Percentiles rank a stretch among this genome's conserved stretches.
phyloP scores from a whole-genome alignment of 2,888 invertebrate species.

The Strigamia maritima region DNA sequence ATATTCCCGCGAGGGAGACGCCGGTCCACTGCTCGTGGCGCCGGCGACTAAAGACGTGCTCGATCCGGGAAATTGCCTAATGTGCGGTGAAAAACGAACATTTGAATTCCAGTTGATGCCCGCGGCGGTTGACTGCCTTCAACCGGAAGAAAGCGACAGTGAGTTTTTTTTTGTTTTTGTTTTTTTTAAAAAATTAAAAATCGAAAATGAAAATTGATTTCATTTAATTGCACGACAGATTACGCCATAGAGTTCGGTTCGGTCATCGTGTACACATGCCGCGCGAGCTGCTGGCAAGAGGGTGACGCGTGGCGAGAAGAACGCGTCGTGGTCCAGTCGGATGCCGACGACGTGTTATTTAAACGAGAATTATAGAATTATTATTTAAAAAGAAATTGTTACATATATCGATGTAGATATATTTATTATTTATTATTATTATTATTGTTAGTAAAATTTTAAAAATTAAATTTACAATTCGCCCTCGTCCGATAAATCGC shows the following conservation, averaged over 20 bases:
- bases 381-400: no score
- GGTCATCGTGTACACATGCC: constrained; percentile 78
- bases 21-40: constrained; percentile 57
- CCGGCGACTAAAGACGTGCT: constrained; percentile 47
- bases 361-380: no score
- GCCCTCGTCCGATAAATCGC: no score
- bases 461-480: no score
- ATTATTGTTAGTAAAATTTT: no score
- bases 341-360: constrained; percentile 49
- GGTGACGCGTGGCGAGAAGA: constrained; percentile 67
- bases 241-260: constrained; percentile 75
- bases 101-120: constrained; percentile 84
- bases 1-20: constrained; percentile 64
- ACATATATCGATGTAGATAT: no score
- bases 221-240: not conserved
- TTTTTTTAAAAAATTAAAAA: no score
- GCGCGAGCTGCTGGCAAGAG: constrained; percentile 77
- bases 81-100: constrained; percentile 68
- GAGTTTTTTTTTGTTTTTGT: no score
- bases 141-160: constrained; percentile 51
- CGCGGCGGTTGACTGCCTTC: constrained; percentile 69
- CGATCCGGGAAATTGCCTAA: constrained; percentile 56
- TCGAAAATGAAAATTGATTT: not conserved
- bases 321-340: constrained; percentile 71
- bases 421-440: no score